These are phyloP conservation scores for Sigmodon hispidus DNA, from an alignment of 2,113 vertebrate genomes.

Conservation along the genomic window DNA sequence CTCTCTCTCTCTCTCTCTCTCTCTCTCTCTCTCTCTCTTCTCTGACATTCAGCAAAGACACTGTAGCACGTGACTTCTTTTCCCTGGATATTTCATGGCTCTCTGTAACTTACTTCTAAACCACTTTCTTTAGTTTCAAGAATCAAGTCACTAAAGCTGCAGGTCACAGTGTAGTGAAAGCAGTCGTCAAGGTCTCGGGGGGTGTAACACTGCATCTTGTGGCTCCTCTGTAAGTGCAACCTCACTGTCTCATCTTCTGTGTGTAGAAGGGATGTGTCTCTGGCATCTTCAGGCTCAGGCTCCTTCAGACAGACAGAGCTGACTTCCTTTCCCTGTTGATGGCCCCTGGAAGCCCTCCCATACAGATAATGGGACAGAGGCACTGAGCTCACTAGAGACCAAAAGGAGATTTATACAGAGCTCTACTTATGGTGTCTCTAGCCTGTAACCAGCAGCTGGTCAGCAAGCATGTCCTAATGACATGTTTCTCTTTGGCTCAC, in stretches of 20 bases:
- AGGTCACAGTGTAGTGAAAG: background rate
- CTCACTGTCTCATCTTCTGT: background rate
- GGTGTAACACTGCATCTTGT: background rate
- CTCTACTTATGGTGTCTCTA: background rate
- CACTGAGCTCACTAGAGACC: background rate
- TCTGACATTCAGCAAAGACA: background rate
- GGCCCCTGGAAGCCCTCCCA: background rate
- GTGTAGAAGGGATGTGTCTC: background rate
- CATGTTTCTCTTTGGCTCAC: conserved; percentile 10
- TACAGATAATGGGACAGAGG: background rate
- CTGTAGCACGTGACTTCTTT: background rate
- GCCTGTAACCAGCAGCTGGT: background rate
- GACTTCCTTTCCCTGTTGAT: background rate
- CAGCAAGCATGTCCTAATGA: background rate
- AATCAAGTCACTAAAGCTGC: background rate
- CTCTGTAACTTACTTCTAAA: background rate
- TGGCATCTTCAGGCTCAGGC: background rate
- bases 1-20: background rate
- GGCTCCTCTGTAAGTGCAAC: background rate
- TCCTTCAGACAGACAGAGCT: background rate
- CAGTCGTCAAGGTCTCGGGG: background rate
- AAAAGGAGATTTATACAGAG: background rate
- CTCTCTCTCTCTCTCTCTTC: background rate
- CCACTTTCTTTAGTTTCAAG: background rate
- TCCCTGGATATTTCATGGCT: background rate